These are phyloP conservation scores for Benthosema pterotum DNA, from an alignment of 2,797 vertebrate genomes.

Conservation along the genomic window DNA sequence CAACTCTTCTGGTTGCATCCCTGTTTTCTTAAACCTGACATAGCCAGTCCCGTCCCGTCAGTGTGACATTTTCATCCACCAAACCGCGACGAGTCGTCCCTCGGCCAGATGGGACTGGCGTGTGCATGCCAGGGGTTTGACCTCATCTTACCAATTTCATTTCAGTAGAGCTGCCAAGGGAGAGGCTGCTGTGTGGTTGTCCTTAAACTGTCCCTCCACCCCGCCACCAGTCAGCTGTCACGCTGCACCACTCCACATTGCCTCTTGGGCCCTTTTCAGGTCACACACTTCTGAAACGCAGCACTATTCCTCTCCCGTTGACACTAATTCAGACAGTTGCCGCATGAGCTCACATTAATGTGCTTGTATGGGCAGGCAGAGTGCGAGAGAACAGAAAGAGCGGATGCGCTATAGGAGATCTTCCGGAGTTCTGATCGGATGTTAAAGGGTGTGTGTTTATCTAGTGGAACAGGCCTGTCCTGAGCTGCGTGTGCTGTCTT, in stretches of 20 bases:
- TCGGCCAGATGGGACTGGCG: conserved; percentile 61
- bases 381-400: background rate
- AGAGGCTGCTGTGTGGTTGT: conserved; percentile 21
- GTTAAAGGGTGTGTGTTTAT: conserved; percentile 50
- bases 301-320: conserved; percentile 28
- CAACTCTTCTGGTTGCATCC: conserved; percentile 26
- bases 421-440: conserved; percentile 44
- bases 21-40: conserved; percentile 27
- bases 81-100: conserved; percentile 50
- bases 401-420: conserved; percentile 7
- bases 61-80: conserved; percentile 65
- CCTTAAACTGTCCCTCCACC: conserved; percentile 53
- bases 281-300: conserved; percentile 24
- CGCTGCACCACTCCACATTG: conserved; percentile 29
- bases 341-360: conserved; percentile 30
- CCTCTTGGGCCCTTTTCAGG: conserved; percentile 53
- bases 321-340: conserved; percentile 37
- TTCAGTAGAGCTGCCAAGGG: conserved; percentile 62
- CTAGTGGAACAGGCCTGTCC: conserved; percentile 39
- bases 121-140: conserved; percentile 60
- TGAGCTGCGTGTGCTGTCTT: conserved; percentile 54
- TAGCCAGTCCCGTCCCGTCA: conserved; percentile 34
- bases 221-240: conserved; percentile 34
- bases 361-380: conserved; percentile 30
- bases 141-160: conserved; percentile 69